A percentile compares a stretch with the other conserved stretches of the same genome.
phyloP scores from a whole-genome alignment of 2,888 invertebrate species.

The Hoplodrina blanda region DNA sequence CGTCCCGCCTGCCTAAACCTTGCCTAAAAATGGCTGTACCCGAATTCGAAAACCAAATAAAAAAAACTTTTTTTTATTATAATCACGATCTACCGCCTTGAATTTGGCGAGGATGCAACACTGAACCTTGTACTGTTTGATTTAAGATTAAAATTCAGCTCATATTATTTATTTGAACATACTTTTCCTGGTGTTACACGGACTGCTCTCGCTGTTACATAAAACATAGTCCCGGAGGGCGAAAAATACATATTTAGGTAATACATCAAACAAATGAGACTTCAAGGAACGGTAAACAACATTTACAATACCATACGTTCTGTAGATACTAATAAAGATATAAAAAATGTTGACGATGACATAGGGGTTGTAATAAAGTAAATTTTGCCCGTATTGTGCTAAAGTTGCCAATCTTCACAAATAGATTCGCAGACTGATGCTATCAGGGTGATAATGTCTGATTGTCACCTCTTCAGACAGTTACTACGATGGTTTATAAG shows the following conservation, averaged over 20 bases:
- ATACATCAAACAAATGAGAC: background rate
- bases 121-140: no score
- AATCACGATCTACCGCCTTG: no score
- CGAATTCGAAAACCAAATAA: no score
- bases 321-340: background rate
- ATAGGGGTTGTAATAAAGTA: background rate
- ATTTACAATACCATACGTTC: background rate
- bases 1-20: no score
- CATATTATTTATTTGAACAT: background rate
- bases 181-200: background rate
- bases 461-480: constrained; percentile 4
- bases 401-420: constrained; percentile 2
- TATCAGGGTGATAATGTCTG: constrained; percentile 15
- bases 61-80: no score
- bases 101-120: no score
- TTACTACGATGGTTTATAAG: no score
- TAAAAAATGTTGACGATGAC: background rate
- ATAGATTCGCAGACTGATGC: background rate
- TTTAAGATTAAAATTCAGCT: background rate
- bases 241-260: background rate
- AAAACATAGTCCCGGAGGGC: background rate
- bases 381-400: background rate
- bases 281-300: background rate
- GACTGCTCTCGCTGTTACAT: background rate
- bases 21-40: no score